These are phyloP conservation scores for Microctenopoma steveboyesi DNA, from an alignment of 2,797 vertebrate genomes.

Conservation along the genomic window DNA sequence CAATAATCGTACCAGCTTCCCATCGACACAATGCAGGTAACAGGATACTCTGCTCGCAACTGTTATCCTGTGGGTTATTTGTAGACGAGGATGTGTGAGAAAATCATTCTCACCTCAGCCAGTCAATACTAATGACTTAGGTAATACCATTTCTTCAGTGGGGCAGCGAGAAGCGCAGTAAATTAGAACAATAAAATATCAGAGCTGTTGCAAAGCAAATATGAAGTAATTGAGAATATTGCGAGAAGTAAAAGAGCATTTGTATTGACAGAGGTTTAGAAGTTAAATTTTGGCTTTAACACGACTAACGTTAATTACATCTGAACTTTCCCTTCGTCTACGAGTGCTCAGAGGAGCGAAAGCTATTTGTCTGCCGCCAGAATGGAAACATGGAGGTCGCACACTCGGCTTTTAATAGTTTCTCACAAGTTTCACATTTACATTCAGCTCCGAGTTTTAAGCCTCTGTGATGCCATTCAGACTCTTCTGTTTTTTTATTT, in stretches of 20 bases:
- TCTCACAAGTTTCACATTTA: constrained; percentile 57
- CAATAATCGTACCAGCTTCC: not conserved
- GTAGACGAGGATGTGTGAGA: not conserved
- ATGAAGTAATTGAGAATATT: not conserved
- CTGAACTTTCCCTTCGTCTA: not conserved
- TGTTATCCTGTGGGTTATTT: not conserved
- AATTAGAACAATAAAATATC: not conserved
- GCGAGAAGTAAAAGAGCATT: not conserved
- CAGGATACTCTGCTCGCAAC: not conserved
- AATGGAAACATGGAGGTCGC: constrained; percentile 58
- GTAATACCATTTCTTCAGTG: not conserved
- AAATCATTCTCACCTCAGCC: not conserved
- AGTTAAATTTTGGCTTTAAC: not conserved
- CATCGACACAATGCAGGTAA: not conserved
- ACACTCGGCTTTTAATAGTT: constrained; percentile 35
- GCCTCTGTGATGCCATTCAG: constrained; percentile 41
- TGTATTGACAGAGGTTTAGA: constrained; percentile 5
- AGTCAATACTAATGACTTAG: not conserved
- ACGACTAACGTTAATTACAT: constrained; percentile 24
- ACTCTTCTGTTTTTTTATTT: constrained; percentile 13
- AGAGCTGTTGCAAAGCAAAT: not conserved
- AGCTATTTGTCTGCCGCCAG: constrained; percentile 7
- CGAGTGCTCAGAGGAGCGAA: constrained; percentile 1
- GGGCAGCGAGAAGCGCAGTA: not conserved
- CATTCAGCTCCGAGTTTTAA: constrained; percentile 57